These are phyloP conservation scores for Litocranius walleri DNA, from an alignment of 2,113 vertebrate species.

Conservation along the genomic window DNA sequence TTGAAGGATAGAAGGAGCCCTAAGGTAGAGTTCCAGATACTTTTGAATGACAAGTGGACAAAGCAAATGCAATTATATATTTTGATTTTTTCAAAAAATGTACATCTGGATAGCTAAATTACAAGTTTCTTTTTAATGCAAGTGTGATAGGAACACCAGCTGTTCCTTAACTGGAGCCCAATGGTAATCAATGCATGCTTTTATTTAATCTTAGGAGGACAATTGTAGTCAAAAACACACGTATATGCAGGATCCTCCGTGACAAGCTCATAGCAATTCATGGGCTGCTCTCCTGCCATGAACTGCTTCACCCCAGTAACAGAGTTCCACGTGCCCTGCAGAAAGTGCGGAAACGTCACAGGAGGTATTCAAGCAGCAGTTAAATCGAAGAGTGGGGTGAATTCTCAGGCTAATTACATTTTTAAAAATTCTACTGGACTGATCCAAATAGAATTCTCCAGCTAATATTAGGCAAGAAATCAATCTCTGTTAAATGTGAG, in stretches of 20 bases:
- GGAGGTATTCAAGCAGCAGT: constrained; percentile 2
- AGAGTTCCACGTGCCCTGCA: background rate
- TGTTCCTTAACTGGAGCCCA: constrained; percentile 62
- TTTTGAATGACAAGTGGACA: constrained; percentile 36
- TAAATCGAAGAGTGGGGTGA: background rate
- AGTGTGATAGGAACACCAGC: constrained; percentile 58
- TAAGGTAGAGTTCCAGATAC: background rate
- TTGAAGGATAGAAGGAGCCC: background rate
- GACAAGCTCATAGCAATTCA: constrained; percentile 53
- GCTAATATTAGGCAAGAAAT: constrained; percentile 63
- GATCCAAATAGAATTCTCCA: constrained; percentile 39
- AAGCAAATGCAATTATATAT: constrained; percentile 36
- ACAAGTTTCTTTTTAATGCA: constrained; percentile 49
- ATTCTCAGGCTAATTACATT: constrained; percentile 38
- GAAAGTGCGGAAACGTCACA: constrained; percentile 20
- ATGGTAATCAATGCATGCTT: constrained; percentile 54
- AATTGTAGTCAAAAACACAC: constrained; percentile 28
- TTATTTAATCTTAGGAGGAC: constrained; percentile 65
- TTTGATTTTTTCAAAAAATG: constrained; percentile 46
- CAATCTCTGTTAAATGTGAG: constrained; percentile 44
- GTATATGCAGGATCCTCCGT: constrained; percentile 4
- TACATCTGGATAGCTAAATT: constrained; percentile 66
- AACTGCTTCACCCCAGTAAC: constrained; percentile 12
- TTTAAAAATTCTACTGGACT: constrained; percentile 20
- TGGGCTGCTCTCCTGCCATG: constrained; percentile 18